Conservation (phyloP, 2,888 invertebrate genomes). For the Heliconius cydno region DNA sequence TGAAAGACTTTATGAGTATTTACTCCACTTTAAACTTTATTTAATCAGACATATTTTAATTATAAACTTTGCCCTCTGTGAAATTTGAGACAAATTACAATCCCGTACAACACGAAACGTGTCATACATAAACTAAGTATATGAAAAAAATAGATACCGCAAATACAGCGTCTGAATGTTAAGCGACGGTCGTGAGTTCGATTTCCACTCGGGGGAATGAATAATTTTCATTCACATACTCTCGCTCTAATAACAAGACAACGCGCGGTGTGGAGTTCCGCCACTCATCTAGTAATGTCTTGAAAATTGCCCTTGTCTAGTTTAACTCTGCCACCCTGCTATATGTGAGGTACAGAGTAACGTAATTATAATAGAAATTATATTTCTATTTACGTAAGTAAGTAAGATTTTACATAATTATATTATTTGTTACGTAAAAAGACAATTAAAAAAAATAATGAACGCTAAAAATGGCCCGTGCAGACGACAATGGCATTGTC, state of each 20-base stretch:
- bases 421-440: neutral
- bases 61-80: conserved; percentile 1
- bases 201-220: neutral
- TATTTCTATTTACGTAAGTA: neutral
- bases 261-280: neutral
- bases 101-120: neutral
- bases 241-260: too few relatives aligned
- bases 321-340: neutral
- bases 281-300: neutral
- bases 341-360: neutral
- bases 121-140: neutral
- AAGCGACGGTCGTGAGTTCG: neutral
- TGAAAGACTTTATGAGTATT: neutral
- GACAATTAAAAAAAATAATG: neutral
- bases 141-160: neutral
- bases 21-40: neutral
- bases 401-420: too few relatives aligned
- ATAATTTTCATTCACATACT: neutral
- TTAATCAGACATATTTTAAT: neutral
- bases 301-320: neutral
- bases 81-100: neutral
- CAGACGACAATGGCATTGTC: conserved; percentile 37
- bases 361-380: neutral
- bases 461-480: conserved; percentile 4
- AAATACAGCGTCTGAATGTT: too few relatives aligned